Percentiles rank a stretch among this genome's conserved stretches.
Evolutionary conservation across 2,797 vertebrate species (phyloP).

Genomic region (Coendou prehensilis): DNA sequence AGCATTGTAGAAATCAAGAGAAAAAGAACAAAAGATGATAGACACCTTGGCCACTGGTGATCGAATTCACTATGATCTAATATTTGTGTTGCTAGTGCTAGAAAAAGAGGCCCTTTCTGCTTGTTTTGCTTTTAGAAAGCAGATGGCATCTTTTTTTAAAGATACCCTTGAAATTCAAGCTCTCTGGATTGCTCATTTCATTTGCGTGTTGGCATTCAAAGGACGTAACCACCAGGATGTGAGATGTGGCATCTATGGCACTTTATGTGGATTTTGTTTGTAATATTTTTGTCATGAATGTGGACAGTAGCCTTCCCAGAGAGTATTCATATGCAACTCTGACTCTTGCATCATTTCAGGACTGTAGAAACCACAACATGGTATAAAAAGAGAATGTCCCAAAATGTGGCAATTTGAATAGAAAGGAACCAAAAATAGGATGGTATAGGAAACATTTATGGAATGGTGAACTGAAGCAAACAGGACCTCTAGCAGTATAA

Average conservation of each 20-base stretch:
- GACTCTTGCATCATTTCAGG: constrained; percentile 79
- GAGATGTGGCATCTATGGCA: constrained; percentile 79
- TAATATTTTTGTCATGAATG: constrained; percentile 86
- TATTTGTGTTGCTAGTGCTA: neutral
- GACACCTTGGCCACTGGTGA: neutral
- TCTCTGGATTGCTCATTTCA: constrained; percentile 63
- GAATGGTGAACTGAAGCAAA: constrained; percentile 53
- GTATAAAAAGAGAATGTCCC: constrained; percentile 83
- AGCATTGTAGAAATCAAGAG: constrained; percentile 20
- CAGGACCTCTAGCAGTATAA: neutral
- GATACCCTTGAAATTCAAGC: constrained; percentile 70
- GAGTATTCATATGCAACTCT: constrained; percentile 76
- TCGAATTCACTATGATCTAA: neutral
- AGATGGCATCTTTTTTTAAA: constrained; percentile 73
- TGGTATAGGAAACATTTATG: constrained; percentile 59
- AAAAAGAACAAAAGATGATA: constrained; percentile 40
- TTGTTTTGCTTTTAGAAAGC: constrained; percentile 72
- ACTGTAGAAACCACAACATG: constrained; percentile 79
- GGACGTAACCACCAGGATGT: constrained; percentile 75
- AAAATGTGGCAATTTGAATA: constrained; percentile 80
- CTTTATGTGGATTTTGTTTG: constrained; percentile 83
- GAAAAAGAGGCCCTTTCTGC: constrained; percentile 32
- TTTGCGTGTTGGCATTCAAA: constrained; percentile 64
- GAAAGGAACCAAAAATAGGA: constrained; percentile 82
- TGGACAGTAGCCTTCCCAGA: constrained; percentile 79